A percentile compares a stretch with the other conserved stretches of the same genome.
Conservation (phyloP, 2,797 vertebrate genomes). For the Tangara arthus region DNA sequence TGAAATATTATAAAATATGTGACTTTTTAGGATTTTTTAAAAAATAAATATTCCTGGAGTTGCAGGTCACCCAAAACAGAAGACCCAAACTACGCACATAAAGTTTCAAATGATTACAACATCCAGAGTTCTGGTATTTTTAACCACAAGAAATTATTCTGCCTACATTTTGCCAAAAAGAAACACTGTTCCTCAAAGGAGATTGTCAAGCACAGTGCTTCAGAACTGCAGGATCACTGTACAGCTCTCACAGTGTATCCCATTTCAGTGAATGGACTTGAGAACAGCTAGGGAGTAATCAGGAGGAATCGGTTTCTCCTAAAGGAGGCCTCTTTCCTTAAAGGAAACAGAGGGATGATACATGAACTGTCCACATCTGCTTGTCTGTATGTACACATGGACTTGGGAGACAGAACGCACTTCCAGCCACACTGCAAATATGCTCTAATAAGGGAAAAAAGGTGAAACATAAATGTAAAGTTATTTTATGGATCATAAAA, state of each 20-base stretch:
- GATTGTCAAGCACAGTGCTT: background rate
- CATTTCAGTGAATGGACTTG: background rate
- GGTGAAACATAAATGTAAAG: background rate
- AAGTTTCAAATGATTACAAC: background rate
- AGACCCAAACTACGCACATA: background rate
- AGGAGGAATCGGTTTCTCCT: background rate
- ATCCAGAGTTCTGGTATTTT: background rate
- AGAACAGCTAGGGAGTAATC: background rate
- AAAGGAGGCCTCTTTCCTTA: background rate
- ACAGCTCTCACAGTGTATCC: background rate
- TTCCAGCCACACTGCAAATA: background rate
- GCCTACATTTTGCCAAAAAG: background rate
- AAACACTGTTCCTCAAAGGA: background rate
- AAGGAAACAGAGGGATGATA: background rate
- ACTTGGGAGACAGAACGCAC: background rate
- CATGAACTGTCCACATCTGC: background rate
- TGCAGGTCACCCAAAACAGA: background rate
- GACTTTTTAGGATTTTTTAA: accelerated
- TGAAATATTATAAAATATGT: background rate
- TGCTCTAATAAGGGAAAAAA: background rate
- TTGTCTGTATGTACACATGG: background rate
- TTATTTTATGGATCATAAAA: background rate
- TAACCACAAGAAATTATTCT: background rate
- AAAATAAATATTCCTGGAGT: background rate
- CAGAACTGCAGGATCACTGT: background rate